Percentiles rank a stretch among this genome's conserved stretches.
phyloP scores from a whole-genome alignment of 2,113 vertebrate genomes.

The Anser cygnoides region DNA sequence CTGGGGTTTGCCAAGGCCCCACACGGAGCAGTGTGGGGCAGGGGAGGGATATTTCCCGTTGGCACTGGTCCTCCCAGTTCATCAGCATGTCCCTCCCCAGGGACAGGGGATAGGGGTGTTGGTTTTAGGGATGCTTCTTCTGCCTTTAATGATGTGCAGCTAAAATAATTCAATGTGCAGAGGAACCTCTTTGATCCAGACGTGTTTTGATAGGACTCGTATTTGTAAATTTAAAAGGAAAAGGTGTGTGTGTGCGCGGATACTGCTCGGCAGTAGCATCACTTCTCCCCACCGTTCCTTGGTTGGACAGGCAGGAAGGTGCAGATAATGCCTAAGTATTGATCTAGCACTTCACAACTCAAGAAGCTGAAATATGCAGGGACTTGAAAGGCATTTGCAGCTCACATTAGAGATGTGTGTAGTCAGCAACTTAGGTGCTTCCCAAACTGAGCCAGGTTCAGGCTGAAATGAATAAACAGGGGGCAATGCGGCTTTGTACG shows the following conservation, averaged over 20 bases:
- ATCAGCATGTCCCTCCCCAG: no score
- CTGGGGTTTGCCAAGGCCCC: no score
- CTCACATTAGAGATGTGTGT: background rate
- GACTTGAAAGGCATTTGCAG: conserved; percentile 20
- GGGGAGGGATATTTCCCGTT: no score
- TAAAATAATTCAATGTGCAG: rapidly evolving
- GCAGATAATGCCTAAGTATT: background rate
- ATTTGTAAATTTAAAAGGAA: background rate
- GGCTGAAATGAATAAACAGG: background rate
- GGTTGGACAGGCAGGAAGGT: background rate
- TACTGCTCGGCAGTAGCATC: background rate
- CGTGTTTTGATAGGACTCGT: rapidly evolving
- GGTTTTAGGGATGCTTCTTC: background rate
- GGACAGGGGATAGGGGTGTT: background rate
- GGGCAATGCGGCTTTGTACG: background rate
- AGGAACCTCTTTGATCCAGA: background rate
- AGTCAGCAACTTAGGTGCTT: conserved; percentile 30
- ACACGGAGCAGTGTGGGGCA: no score
- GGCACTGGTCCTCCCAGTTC: no score
- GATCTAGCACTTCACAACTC: background rate
- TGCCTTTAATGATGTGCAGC: background rate
- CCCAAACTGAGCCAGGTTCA: background rate
- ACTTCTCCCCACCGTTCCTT: background rate
- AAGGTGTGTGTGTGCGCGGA: background rate
- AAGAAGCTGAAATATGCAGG: background rate